These are phyloP conservation scores for Agraylea sexmaculata DNA, from an alignment of 1,140 invertebrate genomes.

Conservation along the genomic window DNA sequence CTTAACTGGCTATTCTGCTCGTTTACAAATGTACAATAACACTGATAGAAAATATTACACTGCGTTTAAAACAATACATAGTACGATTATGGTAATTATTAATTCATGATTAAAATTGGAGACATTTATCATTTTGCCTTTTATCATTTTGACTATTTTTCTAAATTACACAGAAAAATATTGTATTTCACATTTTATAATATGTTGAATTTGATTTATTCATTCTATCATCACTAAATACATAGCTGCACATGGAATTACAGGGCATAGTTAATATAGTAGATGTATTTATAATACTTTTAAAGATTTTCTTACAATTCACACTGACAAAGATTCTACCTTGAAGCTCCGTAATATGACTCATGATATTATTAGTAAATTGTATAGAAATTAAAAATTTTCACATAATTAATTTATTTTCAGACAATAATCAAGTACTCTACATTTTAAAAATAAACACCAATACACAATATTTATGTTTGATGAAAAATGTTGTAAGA, in stretches of 20 bases:
- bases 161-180: conserved; percentile 21
- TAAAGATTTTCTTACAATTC: too few relatives aligned
- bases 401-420: too few relatives aligned
- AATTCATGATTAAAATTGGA: not conserved
- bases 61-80: not conserved
- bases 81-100: not conserved
- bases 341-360: too few relatives aligned
- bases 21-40: conserved; percentile 2
- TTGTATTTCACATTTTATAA: conserved; percentile 15
- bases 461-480: too few relatives aligned
- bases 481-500: too few relatives aligned
- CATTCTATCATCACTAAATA: conserved; percentile 5
- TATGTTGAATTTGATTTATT: conserved; percentile 6
- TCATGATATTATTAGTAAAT: too few relatives aligned
- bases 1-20: conserved; percentile 18
- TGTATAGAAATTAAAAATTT: too few relatives aligned
- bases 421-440: too few relatives aligned
- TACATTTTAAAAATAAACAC: too few relatives aligned
- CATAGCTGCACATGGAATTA: conserved; percentile 20
- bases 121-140: not conserved
- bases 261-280: conserved; percentile 15
- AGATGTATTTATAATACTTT: too few relatives aligned
- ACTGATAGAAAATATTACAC: conserved; percentile 2
- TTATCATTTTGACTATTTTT: not conserved
- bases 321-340: too few relatives aligned